Base-by-base conservation (phyloP, 2,888 invertebrate species). In the Scotopteryx bipunctaria region DNA sequence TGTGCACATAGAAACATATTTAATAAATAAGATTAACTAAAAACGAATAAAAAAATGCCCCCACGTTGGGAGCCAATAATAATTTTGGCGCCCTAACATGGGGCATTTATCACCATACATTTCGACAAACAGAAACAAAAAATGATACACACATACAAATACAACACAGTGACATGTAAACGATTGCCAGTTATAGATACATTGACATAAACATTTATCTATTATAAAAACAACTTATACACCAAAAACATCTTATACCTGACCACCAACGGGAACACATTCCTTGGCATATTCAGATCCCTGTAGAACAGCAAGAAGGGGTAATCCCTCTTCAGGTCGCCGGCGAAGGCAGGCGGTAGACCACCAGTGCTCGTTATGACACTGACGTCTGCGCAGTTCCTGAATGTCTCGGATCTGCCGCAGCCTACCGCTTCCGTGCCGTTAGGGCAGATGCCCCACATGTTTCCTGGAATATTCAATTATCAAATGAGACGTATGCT, bases 391-490 rank as follows among this genome's bases (percentile, higher is more conserved):
- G 97, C 97, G 74, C 98, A 98, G 78, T 97, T 97, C 54, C 96
- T 91, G 84, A 98, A 98, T 0, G 96, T 97, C 85, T 98, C 97
- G 5, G 97, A 95, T 59, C 93, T 92, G n/a, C 97, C 97, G 73
- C 97, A 97, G 1, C 97, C 97, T 0, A 96, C 94, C 0, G 95
- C 95, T 72, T 96, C 95, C 0, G 96, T 96, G 32, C 97, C 97
- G 76, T 97, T 96, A 0, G 92, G 83, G 71, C 97, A 97, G 13
- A 92, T 93, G 3, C 97, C 98, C 97, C 97, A 98, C 93, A 96
- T 97, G 75, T 98, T 98, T 9, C 94, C 95, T 94, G 71, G 23
- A 68, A 64, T 40, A 14, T 5, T 14, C 6, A 41, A 15, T n/a
- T n/a, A n/a, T n/a, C n/a, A n/a, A n/a, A n/a, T n/a, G n/a, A n/a